These are phyloP conservation scores for Myxocyprinus asiaticus DNA, from an alignment of 2,113 vertebrate genomes.

Conservation along the genomic window DNA sequence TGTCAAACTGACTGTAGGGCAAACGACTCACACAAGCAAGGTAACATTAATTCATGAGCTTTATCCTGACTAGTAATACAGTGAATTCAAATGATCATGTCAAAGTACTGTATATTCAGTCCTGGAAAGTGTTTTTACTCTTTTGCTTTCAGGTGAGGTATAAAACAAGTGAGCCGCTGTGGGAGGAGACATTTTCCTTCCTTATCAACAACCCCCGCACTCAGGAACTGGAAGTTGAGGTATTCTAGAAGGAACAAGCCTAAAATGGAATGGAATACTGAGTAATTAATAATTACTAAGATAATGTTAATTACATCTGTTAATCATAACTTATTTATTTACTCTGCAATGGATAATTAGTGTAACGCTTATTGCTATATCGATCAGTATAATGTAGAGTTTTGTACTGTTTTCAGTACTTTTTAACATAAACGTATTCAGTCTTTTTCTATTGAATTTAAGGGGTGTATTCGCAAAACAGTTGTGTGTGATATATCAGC, in stretches of 20 bases:
- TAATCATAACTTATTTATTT: not conserved
- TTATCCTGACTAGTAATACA: not conserved
- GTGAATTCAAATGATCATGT: not conserved
- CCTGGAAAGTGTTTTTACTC: conserved; percentile 10
- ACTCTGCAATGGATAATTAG: not conserved
- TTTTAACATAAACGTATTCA: no score
- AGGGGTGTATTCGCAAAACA: no score
- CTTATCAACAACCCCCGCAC: conserved; percentile 91
- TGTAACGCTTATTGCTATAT: not conserved
- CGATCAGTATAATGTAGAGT: no score
- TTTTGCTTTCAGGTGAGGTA: conserved; percentile 82
- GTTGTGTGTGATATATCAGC: no score
- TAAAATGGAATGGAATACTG: not conserved
- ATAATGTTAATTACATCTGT: not conserved
- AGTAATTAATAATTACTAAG: not conserved
- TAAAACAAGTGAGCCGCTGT: conserved; percentile 93
- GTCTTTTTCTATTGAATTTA: no score
- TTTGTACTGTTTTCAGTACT: no score
- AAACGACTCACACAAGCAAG: conserved; percentile 91
- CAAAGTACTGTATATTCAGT: not conserved
- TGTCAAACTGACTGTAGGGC: conserved; percentile 88
- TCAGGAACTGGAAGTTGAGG: conserved; percentile 94
- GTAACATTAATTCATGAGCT: conserved; percentile 68
- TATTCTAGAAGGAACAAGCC: conserved; percentile 57
- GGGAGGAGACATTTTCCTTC: conserved; percentile 95